These are phyloP conservation scores for Leiothrix lutea DNA, from an alignment of 2,113 vertebrate species.

Conservation along the genomic window DNA sequence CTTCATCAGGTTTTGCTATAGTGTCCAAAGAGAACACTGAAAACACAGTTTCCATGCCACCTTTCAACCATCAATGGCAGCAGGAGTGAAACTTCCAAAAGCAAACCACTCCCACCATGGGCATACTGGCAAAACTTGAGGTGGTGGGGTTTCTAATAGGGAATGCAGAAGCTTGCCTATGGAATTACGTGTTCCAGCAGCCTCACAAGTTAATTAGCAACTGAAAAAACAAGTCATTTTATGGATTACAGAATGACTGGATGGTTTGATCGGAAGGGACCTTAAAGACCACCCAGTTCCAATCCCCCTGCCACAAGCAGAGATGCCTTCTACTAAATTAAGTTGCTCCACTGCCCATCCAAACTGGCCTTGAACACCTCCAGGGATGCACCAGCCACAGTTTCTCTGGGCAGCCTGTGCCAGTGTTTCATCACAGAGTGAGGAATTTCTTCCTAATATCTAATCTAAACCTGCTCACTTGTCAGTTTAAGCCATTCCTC, in stretches of 20 bases:
- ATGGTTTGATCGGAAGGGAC: background rate
- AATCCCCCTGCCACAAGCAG: background rate
- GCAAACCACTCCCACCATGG: background rate
- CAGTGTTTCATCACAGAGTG: background rate
- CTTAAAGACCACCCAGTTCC: background rate
- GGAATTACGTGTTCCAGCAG: background rate
- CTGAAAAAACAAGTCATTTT: background rate
- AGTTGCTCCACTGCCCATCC: background rate
- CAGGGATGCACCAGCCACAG: background rate
- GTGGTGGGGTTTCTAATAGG: background rate
- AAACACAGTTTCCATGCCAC: background rate
- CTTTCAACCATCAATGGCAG: background rate
- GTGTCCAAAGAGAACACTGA: background rate
- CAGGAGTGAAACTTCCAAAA: background rate
- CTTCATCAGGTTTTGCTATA: background rate
- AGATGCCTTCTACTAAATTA: background rate
- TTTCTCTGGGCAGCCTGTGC: background rate
- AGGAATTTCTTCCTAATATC: background rate
- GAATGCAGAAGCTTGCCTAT: background rate
- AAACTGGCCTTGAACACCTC: background rate
- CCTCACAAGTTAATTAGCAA: background rate
- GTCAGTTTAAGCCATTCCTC: background rate
- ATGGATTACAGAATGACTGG: background rate
- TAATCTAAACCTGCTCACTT: background rate
- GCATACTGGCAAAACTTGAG: background rate